Evolutionary conservation across 2,888 invertebrate species (phyloP).

Genomic region (Phymatocera aterrima): DNA sequence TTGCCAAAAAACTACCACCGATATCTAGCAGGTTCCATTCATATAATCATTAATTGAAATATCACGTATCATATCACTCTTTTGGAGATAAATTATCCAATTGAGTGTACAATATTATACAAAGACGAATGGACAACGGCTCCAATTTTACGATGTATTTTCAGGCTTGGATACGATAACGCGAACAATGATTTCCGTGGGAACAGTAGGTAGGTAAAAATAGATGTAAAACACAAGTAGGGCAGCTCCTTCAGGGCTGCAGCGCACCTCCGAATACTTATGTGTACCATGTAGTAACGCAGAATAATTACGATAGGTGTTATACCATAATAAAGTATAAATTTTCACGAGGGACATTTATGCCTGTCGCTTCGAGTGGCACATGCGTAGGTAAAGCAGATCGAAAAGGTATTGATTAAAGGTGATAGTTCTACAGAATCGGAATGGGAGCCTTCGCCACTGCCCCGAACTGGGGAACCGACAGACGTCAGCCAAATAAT

Average conservation of each 20-base stretch:
- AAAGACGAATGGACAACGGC: not conserved
- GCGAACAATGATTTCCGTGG: conserved; percentile 20
- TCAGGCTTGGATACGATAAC: conserved; percentile 27
- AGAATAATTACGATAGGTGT: not conserved
- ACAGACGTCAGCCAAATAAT: conserved; percentile 64
- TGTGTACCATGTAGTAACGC: not conserved
- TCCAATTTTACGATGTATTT: not conserved
- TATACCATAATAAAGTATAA: not conserved
- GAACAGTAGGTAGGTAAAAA: conserved; percentile 36
- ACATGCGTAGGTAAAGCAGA: conserved; percentile 25
- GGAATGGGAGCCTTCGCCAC: conserved; percentile 66
- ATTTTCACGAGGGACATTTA: not conserved
- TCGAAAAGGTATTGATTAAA: conserved; percentile 35
- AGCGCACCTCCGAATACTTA: not conserved
- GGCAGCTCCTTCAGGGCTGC: not conserved
- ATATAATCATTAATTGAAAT: conserved; percentile 40
- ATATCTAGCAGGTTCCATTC: conserved; percentile 70
- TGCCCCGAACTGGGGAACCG: conserved; percentile 68
- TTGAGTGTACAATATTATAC: not conserved
- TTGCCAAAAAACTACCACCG: conserved; percentile 79
- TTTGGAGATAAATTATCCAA: not conserved
- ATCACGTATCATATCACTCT: not conserved
- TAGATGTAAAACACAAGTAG: not conserved
- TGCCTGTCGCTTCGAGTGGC: not conserved
- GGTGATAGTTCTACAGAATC: conserved; percentile 66